Evolutionary conservation across 1,140 invertebrate genomes (phyloP), one percentile per base, ranked within the genome.

Genomic region (Zophobas morio): DNA sequence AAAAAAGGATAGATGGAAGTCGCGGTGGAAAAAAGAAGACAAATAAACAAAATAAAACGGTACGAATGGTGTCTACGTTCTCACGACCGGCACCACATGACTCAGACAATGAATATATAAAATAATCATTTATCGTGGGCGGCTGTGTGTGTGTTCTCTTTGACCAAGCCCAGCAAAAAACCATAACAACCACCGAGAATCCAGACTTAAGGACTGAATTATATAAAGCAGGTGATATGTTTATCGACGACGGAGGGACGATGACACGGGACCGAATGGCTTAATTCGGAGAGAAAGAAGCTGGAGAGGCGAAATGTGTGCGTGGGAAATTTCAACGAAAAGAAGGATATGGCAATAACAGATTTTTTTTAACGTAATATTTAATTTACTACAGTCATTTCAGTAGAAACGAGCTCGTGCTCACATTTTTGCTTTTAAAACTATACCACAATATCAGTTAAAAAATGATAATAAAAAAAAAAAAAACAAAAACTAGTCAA

Each of bases 101-200:
- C 78, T 80, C 79, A 82, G 81, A 82, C 81, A 82, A 81, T 82
- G 81, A 81, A 82, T 82, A 82, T 82, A 82, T 82, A 82, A 82
- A 82, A 82, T 82, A 81, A 82, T 82, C 81, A 81, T 82, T 82
- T 81, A 81, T 80, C 79, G 81, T 82, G 78, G 79, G 81, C 79
- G 79, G 81, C 76, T 46, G 36, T 70, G 75, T 76, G 79, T 82
- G 79, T 80, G 77, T 80, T 78, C 78, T 78, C 53, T 60, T 75
- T 75, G 79, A 76, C 78, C 75, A 79, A 79, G 78, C 78, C 75
- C 75, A 77, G 74, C 75, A 77, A 47, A 71, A 74, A 63, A 78
- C 40, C 46, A 78, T 47, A 78, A 74, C 46, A 70, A 78, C 71
- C 71, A 73, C 71, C 46, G 54, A 47, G 51, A 54, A 54, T 66